Evolutionary conservation across 2,888 invertebrate genomes (phyloP), one percentile per base, ranked within the genome.

Genomic region (Plagodis dolabraria): DNA sequence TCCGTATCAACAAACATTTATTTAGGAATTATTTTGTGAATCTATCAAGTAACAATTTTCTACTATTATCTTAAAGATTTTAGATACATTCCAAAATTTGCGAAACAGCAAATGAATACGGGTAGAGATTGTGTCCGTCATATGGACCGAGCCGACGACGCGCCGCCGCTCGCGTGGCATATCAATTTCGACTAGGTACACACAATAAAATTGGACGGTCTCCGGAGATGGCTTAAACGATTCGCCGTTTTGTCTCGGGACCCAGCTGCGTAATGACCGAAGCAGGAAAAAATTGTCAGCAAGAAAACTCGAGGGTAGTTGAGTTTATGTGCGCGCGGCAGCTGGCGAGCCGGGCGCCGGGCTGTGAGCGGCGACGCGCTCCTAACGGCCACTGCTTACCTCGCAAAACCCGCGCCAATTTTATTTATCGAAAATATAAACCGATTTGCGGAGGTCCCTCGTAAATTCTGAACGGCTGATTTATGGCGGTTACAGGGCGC

Each of bases 371-470:
- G 82, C 88, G 86, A 85, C 87, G 86, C 87, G 82, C 86, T 89
- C 89, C 91, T 89, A 92, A 91, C 91, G 85, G 90, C 86, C 89
- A 84, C 87, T 90, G 92, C 92, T 92, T 92, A 91, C 91, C 89
- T 91, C 85, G 92, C 92, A 90, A 91, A 92, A 91, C 89, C 89
- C 87, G 89, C 88, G 92, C 92, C 92, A 91, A 92, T 92, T 92
- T 92, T 92, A 92, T 92, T 92, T 92, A 92, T 92, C 92, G 92
- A 92, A 92, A 92, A 92, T 92, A 92, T 92, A 92, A 92, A 92
- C 90, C 92, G 91, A 92, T 92, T 92, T 91, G 88, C 92, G 83
- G 87, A 89, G 87, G 87, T 80, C 86, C 86, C 80, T 89, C 92
- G 91, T 92, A 92, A 92, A 91, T 84, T 87, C 85, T 79, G 83